Conservation (phyloP, 1,140 invertebrate species). For the Mesaphorura yosii region DNA sequence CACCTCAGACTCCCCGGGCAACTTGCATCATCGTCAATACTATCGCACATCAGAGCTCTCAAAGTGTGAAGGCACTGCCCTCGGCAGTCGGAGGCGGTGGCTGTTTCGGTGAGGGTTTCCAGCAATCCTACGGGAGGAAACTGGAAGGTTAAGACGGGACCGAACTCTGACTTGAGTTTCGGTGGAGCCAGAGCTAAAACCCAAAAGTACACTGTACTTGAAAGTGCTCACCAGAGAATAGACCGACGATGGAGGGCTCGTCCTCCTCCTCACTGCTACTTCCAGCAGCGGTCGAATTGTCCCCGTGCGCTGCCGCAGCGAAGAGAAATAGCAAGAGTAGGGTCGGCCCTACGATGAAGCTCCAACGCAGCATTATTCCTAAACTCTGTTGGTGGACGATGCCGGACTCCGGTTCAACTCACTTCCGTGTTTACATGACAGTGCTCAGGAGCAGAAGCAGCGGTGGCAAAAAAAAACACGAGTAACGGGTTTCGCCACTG, state of each 20-base stretch:
- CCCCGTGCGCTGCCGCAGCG: no score
- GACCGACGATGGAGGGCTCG: constrained; percentile 16
- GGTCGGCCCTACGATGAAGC: no score
- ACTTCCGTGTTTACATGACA: no score
- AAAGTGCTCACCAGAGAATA: constrained; percentile 15
- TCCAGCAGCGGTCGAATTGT: no score
- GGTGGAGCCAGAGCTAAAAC: not conserved
- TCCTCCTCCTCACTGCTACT: constrained; percentile 22
- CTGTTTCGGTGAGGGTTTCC: constrained; percentile 68
- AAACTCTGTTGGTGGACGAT: no score
- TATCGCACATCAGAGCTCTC: constrained; percentile 67
- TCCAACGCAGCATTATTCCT: no score
- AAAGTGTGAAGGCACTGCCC: constrained; percentile 71
- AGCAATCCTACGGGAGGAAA: constrained; percentile 49
- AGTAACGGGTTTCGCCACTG: no score
- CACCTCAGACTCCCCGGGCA: constrained; percentile 43
- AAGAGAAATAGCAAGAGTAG: no score
- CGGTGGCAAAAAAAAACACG: no score
- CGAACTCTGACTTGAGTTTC: not conserved
- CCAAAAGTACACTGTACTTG: not conserved
- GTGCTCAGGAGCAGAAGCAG: no score
- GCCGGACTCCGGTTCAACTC: no score
- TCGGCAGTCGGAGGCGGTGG: constrained; percentile 67
- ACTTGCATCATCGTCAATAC: constrained; percentile 52
- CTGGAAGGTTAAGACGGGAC: not conserved